Evolutionary conservation across 2,113 vertebrate genomes (phyloP).

Genomic region (Corythornis cristatus): DNA sequence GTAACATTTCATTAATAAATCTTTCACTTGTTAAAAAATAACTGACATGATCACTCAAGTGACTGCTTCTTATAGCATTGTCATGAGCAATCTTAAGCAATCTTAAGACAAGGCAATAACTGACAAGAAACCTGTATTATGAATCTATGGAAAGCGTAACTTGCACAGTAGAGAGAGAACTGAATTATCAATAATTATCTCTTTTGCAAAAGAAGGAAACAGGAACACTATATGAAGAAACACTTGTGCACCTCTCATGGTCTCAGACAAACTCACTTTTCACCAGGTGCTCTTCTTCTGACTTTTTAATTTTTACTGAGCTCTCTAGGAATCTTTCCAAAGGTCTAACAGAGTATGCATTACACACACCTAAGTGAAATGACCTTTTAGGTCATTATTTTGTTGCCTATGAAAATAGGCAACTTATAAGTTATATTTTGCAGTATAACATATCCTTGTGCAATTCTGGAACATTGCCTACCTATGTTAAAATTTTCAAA

Average conservation of each 20-base stretch:
- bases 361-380: not conserved
- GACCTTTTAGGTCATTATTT: not conserved
- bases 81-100: not conserved
- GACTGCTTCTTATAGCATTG: not conserved
- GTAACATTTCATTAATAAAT: conserved; percentile 67
- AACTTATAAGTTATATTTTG: not conserved
- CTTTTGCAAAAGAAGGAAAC: not conserved
- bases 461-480: not conserved
- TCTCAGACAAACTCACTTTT: not conserved
- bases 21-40: conserved; percentile 33
- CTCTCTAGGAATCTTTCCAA: not conserved
- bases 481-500: not conserved
- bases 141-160: not conserved
- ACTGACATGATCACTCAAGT: not conserved
- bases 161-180: not conserved
- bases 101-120: not conserved
- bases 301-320: not conserved
- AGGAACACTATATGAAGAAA: not conserved
- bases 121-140: not conserved
- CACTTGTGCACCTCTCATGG: not conserved
- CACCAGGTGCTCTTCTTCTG: not conserved
- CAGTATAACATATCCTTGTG: not conserved
- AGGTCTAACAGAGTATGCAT: not conserved
- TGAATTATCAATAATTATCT: not conserved
- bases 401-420: not conserved